Conservation (phyloP, 2,888 invertebrate genomes). For the Allophyes oxyacanthae region DNA sequence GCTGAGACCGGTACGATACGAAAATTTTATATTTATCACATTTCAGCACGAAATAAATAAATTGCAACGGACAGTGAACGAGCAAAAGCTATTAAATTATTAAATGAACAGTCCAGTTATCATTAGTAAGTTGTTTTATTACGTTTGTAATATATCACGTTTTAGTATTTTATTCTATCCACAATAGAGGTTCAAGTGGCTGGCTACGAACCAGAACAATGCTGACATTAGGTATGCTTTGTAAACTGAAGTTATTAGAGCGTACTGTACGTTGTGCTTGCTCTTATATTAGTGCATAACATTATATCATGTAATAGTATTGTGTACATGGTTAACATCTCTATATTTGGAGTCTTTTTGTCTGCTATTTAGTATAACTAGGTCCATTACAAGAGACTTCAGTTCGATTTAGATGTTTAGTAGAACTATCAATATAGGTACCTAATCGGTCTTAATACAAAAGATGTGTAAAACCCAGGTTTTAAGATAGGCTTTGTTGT, state of each 20-base stretch:
- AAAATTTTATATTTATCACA: no score
- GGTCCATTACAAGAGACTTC: no score
- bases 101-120: conserved; percentile 3
- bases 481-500: no score
- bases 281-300: conserved; percentile 35
- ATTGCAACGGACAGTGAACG: no score
- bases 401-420: no score
- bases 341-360: not conserved
- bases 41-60: no score
- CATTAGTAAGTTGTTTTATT: conserved; percentile 3
- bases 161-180: conserved; percentile 18
- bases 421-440: no score
- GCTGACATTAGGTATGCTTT: conserved; percentile 36
- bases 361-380: no score
- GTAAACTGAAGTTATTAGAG: conserved; percentile 59
- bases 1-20: no score
- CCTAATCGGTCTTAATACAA: no score
- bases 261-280: conserved; percentile 57
- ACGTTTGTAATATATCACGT: conserved; percentile 13
- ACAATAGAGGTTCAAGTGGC: conserved; percentile 22
- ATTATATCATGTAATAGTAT: conserved; percentile 30
- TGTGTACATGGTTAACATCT: conserved; percentile 7
- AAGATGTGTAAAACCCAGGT: no score
- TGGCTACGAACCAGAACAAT: conserved; percentile 47
- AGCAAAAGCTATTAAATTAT: no score